These are phyloP conservation scores for Troilus luridus DNA, from an alignment of 2,888 invertebrate genomes.

Conservation along the genomic window DNA sequence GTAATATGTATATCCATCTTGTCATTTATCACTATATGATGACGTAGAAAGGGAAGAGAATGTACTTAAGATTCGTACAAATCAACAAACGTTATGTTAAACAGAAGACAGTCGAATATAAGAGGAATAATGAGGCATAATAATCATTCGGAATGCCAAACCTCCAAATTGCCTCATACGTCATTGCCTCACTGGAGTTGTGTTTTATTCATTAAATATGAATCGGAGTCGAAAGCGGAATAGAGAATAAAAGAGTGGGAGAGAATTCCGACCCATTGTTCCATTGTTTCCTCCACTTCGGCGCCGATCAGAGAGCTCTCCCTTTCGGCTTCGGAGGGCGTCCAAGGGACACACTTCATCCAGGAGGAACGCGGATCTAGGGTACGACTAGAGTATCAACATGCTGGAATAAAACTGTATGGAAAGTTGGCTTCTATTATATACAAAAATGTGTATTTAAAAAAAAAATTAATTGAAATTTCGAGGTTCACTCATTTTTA, in stretches of 20 bases:
- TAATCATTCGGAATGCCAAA: not conserved
- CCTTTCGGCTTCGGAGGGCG: not conserved
- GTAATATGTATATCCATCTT: no score
- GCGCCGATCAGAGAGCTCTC: not conserved
- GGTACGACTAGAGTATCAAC: no score
- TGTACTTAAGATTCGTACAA: not conserved
- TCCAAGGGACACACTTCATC: not conserved
- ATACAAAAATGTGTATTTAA: no score
- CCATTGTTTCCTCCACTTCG: not conserved
- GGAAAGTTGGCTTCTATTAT: no score
- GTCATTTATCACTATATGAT: no score
- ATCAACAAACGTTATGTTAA: not conserved
- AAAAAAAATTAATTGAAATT: no score
- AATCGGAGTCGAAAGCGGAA: constrained; percentile 15
- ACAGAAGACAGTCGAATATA: not conserved
- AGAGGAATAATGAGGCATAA: not conserved
- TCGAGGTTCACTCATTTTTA: no score
- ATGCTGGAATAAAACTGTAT: no score
- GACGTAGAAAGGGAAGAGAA: no score
- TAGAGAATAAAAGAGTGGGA: constrained; percentile 36
- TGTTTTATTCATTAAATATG: constrained; percentile 41
- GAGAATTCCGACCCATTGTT: constrained; percentile 40
- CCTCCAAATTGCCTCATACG: constrained; percentile 8
- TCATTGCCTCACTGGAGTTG: not conserved
- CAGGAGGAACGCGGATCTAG: no score